Base-by-base conservation (phyloP, 2,888 invertebrate species). In the Endomychus coccineus region DNA sequence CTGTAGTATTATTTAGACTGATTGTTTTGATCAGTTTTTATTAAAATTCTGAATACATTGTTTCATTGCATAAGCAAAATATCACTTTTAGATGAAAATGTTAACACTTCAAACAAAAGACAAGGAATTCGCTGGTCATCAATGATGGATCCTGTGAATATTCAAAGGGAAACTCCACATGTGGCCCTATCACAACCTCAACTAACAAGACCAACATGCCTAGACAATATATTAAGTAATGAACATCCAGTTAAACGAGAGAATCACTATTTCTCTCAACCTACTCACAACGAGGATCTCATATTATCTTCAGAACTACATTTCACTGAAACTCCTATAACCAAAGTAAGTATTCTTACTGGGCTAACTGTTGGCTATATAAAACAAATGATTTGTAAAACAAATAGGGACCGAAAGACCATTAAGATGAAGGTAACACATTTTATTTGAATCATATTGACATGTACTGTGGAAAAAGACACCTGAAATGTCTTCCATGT, bases 211-310 rank as follows among this genome's bases (percentile, higher is more conserved):
- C 34, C 34, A 14, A 6, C 30, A 10, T 37, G 36, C 10, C 15
- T 37, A 10, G 25, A 37, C 11, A 15, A 38, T 22, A 38, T 38
- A 10, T 25, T 34, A 3, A 34, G 30, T 16, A 24, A 41, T 15
- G 13, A 30, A 2, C 27, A 50, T 2, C 50, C 45, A 22, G 43
- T 39, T 3, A 59, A 56, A 33, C 51, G 61, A 12, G 61, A 64
- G 3, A 45, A 49, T n/a, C 36, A 58, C 4, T 80, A 83, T 56
- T 89, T 87, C 72, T 92, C 94, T 16, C 94, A 94, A 65, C 92
- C 94, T 1, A 79, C 80, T 21, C 77, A 80, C 51, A 71, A 85
- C 41, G 89, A 89, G 52, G 82, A 90, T 68, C 70, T 92, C 58
- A 69, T 91, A 53, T 70, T 89, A 10, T 76, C 73, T 50, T 74